Conservation (phyloP, 2,113 vertebrate genomes). For the Seriola dumerili region DNA sequence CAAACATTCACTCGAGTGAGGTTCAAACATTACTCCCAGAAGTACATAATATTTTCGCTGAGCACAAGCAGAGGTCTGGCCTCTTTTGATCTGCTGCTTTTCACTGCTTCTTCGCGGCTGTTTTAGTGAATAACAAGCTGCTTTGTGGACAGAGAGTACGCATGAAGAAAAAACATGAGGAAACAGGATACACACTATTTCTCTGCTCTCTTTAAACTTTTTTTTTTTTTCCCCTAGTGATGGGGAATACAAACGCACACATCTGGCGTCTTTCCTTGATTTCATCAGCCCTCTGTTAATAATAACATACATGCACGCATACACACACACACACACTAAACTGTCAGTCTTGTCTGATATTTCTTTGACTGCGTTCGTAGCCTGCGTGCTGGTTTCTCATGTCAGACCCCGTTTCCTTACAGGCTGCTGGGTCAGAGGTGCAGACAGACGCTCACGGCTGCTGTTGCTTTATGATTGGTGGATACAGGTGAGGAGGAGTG, state of each 20-base stretch:
- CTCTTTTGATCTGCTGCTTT: slow-evolving; percentile 19
- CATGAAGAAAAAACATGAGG: slow-evolving; percentile 1
- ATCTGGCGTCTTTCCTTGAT: slow-evolving; percentile 8
- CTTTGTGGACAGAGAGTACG: slow-evolving; percentile 1
- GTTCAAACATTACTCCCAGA: slow-evolving; percentile 14
- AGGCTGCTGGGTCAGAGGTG: slow-evolving; percentile 1
- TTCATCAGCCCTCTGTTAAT: slow-evolving; percentile 12
- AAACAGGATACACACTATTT: not conserved
- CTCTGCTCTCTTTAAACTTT: not conserved
- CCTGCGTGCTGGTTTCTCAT: not conserved
- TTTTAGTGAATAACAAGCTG: slow-evolving; percentile 32
- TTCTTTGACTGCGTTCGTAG: not conserved
- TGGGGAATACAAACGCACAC: not conserved
- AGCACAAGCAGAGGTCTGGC: slow-evolving; percentile 20
- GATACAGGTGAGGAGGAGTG: not conserved
- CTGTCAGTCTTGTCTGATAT: slow-evolving; percentile 6
- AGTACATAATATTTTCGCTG: slow-evolving; percentile 34
- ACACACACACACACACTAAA: slow-evolving; percentile 3
- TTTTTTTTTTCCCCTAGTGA: not conserved
- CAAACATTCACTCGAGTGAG: slow-evolving; percentile 8
- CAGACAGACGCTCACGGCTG: not conserved
- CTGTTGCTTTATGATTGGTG: slow-evolving; percentile 9
- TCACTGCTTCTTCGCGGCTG: not conserved
- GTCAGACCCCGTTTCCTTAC: slow-evolving; percentile 12
- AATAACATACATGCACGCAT: too few species aligned